Base-by-base conservation (phyloP, 2,888 invertebrate species). In the Formica aserva region DNA sequence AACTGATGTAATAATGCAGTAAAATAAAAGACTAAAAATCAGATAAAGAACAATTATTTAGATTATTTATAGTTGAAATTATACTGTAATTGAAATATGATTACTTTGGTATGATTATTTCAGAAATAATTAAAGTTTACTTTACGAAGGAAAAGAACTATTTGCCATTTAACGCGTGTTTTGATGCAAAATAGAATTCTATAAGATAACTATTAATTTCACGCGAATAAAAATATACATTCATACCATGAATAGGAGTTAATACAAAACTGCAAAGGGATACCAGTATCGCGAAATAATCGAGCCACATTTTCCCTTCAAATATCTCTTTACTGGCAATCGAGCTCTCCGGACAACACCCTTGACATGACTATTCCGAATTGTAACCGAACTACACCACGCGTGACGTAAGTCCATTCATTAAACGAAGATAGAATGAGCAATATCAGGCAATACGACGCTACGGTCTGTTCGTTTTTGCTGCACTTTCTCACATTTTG, bases 331-430 rank as follows among this genome's bases (percentile, higher is more conserved):
- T 41, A 15, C 18, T 18, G 5, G 71, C 13, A 60, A 72, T 32
- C 4, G 3, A 13, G 8, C 38, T 57, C 35, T 35, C 6, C 55
- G 26, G 78, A 78, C 78, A 78, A 78, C 78, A 78, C 78, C 78
- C 78, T 69, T 60, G 45, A 48, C 71, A 71, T 60, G 45, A 71
- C 32, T 45, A n/a, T 22, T 78, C 18, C 71, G 9, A 5, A 69
- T 32, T 45, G 41, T 48, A 74, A 67, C n/a, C n/a, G 57, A 77
- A 57, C 77, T 77, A 77, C 77, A 77, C 77, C 69, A 52, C 48
- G 26, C 75, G n/a, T 77, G 69, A 77, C 77, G 77, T 57, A 67
- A 55, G 35, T 29, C 55, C 41, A 69, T 69, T 77, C 57, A 6
- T 77, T 67, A 29, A 66, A 41, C 15, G 18, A 76, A 35, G 75